Evolutionary conservation across 1,140 invertebrate genomes (phyloP).

Genomic region (Odontomachus brunneus): DNA sequence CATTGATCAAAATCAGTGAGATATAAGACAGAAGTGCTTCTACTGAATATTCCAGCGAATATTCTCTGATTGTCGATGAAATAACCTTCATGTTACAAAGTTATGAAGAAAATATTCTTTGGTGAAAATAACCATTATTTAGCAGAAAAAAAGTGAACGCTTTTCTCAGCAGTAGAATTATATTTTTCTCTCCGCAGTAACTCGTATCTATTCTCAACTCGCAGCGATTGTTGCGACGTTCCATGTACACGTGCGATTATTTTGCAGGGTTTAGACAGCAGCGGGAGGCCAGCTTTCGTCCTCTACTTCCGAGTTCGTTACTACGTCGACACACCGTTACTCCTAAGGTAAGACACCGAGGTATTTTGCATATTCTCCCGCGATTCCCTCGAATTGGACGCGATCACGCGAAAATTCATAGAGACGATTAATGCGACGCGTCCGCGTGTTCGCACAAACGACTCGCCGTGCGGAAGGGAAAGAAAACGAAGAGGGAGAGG

Average conservation of each 20-base stretch:
- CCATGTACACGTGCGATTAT: not conserved
- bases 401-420: no score
- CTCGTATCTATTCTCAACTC: not conserved
- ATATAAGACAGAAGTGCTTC: no score
- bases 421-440: no score
- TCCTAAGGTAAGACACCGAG: conserved; percentile 88
- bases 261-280: conserved; percentile 94
- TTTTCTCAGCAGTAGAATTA: no score
- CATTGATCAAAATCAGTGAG: no score
- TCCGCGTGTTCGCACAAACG: not conserved
- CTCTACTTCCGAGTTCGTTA: conserved; percentile 97
- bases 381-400: not conserved
- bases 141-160: no score
- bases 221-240: not conserved
- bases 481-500: not conserved
- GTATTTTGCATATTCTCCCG: not conserved
- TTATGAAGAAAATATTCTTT: no score
- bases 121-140: no score
- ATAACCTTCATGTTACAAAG: no score
- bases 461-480: not conserved
- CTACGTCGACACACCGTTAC: conserved; percentile 95
- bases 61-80: no score
- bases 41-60: no score
- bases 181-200: no score
- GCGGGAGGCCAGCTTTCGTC: conserved; percentile 94